A percentile compares a stretch with the other conserved stretches of the same genome.
These are phyloP conservation scores for Lucilia sericata DNA, from an alignment of 1,140 invertebrate genomes.

Conservation along the genomic window DNA sequence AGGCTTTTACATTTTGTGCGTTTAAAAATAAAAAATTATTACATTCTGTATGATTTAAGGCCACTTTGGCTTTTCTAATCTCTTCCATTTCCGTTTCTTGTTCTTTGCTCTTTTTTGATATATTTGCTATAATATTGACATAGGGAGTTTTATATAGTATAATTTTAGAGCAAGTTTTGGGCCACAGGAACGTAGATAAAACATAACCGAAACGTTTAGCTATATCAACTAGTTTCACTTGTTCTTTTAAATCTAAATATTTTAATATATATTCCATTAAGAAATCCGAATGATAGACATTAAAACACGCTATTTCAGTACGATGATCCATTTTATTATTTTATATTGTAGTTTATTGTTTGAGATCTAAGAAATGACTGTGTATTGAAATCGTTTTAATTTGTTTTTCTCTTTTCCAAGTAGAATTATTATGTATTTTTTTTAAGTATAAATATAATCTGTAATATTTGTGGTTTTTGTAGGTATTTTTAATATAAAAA, in stretches of 20 bases:
- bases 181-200: not conserved
- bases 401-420: too few species aligned
- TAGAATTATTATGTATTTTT: too few species aligned
- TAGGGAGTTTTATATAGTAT: not conserved
- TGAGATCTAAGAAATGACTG: too few species aligned
- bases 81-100: not conserved
- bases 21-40: not conserved
- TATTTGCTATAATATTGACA: not conserved
- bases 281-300: not conserved
- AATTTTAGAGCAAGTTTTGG: not conserved
- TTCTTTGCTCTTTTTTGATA: not conserved
- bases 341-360: not conserved
- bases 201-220: not conserved
- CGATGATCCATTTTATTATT: not conserved
- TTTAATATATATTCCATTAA: constrained; percentile 12
- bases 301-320: not conserved
- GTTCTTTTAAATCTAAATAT: constrained; percentile 13
- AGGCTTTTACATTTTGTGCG: not conserved
- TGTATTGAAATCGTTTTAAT: too few species aligned
- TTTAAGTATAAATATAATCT: too few species aligned
- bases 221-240: not conserved
- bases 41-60: not conserved
- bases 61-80: not conserved
- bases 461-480: too few species aligned
- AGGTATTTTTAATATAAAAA: too few species aligned